A percentile compares a stretch with the other conserved stretches of the same genome.
These are phyloP conservation scores for Coilia nasus DNA, from an alignment of 2,797 vertebrate genomes.

Conservation along the genomic window DNA sequence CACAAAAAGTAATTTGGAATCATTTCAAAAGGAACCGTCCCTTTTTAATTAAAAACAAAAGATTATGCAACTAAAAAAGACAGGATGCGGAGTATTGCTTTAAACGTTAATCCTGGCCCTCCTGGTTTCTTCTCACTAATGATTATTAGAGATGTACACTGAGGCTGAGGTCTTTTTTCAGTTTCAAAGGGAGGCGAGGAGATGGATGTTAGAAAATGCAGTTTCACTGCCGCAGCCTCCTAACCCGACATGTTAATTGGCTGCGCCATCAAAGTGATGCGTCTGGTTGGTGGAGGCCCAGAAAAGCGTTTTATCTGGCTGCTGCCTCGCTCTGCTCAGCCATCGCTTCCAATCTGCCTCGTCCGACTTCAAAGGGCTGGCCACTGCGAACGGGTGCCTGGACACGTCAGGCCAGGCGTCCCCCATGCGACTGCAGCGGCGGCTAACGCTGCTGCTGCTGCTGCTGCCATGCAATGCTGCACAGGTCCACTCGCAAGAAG, in stretches of 20 bases:
- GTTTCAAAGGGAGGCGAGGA: conserved; percentile 18
- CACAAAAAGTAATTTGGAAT: conserved; percentile 26
- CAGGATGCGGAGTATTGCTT: conserved; percentile 55
- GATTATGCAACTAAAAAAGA: conserved; percentile 35
- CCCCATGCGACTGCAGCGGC: neutral
- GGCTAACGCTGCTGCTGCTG: too few relatives aligned
- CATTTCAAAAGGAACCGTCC: conserved; percentile 28
- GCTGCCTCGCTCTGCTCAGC: conserved; percentile 15
- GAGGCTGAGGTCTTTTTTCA: conserved; percentile 28
- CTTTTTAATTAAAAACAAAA: neutral
- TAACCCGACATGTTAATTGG: conserved; percentile 40
- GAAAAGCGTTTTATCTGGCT: conserved; percentile 33
- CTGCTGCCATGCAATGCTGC: too few relatives aligned
- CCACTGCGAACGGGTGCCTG: neutral
- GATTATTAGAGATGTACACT: conserved; percentile 35
- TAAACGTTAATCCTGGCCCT: conserved; percentile 33
- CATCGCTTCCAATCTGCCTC: conserved; percentile 30
- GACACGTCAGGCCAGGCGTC: neutral
- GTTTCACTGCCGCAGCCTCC: conserved; percentile 12
- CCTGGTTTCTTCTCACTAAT: conserved; percentile 36
- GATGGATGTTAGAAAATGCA: conserved; percentile 14
- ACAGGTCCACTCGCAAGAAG: neutral
- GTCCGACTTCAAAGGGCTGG: neutral
- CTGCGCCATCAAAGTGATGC: conserved; percentile 40
- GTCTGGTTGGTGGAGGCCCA: neutral